phyloP scores from a whole-genome alignment of 2,888 invertebrate species.

The Cylindroiulus punctatus region DNA sequence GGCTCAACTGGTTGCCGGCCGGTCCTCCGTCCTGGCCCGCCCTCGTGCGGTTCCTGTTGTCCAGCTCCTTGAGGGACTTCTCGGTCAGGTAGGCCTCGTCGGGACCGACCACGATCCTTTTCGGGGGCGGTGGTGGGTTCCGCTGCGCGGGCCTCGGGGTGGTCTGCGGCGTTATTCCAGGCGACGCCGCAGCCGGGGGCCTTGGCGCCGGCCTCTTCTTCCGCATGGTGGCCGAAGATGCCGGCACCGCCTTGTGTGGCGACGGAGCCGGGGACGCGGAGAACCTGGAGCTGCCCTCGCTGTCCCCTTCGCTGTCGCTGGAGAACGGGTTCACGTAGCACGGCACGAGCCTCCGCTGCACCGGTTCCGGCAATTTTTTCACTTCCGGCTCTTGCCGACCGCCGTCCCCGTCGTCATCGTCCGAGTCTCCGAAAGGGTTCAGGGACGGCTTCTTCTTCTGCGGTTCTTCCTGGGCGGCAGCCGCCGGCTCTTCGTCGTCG shows the following conservation, averaged over 20 bases:
- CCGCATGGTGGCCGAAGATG: slow-evolving; percentile 56
- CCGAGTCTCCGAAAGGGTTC: slow-evolving; percentile 58
- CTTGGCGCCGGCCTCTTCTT: slow-evolving; percentile 65
- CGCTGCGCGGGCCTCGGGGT: slow-evolving; percentile 50
- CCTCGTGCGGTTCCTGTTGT: slow-evolving; percentile 54
- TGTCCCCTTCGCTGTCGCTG: slow-evolving; percentile 44
- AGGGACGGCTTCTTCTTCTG: slow-evolving; percentile 44
- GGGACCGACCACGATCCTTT: neutral
- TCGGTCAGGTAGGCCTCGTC: slow-evolving; percentile 19
- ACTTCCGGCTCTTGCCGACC: neutral
- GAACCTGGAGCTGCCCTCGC: neutral
- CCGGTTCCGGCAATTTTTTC: neutral
- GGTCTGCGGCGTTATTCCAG: slow-evolving; percentile 43
- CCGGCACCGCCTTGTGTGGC: neutral
- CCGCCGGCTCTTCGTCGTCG: slow-evolving; percentile 67
- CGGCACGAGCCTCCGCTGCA: neutral
- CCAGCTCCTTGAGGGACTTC: slow-evolving; percentile 57
- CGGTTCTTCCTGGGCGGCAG: neutral
- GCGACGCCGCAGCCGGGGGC: no score
- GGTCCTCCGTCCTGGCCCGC: neutral
- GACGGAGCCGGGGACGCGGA: neutral
- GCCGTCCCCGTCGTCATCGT: slow-evolving; percentile 58
- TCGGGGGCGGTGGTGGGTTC: slow-evolving; percentile 51
- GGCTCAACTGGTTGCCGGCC: neutral
- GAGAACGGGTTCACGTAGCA: slow-evolving; percentile 29